These are phyloP conservation scores for Drosophila neutralis DNA, from an alignment of 2,888 invertebrate species.

Conservation along the genomic window DNA sequence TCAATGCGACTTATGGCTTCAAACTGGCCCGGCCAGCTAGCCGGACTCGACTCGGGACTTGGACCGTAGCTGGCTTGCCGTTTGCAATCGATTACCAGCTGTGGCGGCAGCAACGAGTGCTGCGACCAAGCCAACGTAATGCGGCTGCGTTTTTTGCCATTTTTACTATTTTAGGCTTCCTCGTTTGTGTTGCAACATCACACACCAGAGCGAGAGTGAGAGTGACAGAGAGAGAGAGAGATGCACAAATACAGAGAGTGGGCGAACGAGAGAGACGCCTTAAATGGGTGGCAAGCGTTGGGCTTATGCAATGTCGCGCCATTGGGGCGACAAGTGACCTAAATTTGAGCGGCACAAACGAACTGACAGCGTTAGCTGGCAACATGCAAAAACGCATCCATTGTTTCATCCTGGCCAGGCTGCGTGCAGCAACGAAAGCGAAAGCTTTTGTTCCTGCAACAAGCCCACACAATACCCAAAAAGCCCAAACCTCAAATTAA, in stretches of 20 bases:
- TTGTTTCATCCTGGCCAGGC: constrained; percentile 43
- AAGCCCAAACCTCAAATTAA: constrained; percentile 4
- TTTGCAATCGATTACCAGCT: constrained; percentile 55
- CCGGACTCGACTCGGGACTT: constrained; percentile 31
- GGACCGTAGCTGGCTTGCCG: constrained; percentile 18
- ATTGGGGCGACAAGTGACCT: constrained; percentile 58
- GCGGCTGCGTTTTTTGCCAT: constrained; percentile 56
- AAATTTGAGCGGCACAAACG: constrained; percentile 41
- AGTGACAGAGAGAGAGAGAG: constrained; percentile 4
- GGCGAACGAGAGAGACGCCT: constrained; percentile 21
- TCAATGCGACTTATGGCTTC: constrained; percentile 72
- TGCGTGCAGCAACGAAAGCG: constrained; percentile 45
- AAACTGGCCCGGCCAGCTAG: constrained; percentile 63
- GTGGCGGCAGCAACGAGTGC: constrained; percentile 25
- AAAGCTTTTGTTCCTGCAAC: constrained; percentile 47
- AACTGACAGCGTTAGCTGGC: constrained; percentile 3
- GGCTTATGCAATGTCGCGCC: constrained; percentile 55
- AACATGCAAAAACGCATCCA: constrained; percentile 43
- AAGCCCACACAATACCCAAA: not conserved
- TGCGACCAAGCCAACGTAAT: constrained; percentile 56
- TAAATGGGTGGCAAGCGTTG: constrained; percentile 41
- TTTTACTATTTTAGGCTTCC: constrained; percentile 79
- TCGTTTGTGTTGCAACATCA: constrained; percentile 69
- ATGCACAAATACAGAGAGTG: not conserved
- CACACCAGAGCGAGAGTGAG: constrained; percentile 3